Conservation (phyloP, 2,797 vertebrate species). For the Pelochelys cantorii region DNA sequence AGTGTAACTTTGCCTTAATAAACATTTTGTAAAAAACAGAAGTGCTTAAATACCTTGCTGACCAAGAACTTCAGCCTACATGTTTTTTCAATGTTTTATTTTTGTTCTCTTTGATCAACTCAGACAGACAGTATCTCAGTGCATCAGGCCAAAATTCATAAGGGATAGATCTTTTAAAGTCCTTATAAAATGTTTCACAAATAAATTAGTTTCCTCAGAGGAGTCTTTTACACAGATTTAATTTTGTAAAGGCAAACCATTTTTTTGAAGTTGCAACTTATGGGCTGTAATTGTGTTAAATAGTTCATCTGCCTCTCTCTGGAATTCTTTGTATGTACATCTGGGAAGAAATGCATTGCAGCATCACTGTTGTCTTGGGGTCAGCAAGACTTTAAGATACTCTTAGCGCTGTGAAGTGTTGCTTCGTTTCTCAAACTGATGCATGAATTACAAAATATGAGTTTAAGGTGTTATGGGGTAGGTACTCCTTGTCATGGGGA, state of each 20-base stretch:
- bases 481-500: too few relatives aligned
- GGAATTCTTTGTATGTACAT: not conserved
- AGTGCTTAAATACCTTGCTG: not conserved
- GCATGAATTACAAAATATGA: not conserved
- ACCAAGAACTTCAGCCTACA: not conserved
- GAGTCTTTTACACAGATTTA: conserved; percentile 9
- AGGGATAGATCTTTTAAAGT: not conserved
- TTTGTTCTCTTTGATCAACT: conserved; percentile 19
- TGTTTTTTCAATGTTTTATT: not conserved
- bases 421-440: not conserved
- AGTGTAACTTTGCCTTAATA: not conserved
- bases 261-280: conserved; percentile 22
- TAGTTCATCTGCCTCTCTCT: not conserved
- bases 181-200: conserved; percentile 8
- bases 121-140: not conserved
- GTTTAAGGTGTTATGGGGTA: not conserved
- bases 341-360: not conserved
- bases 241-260: conserved; percentile 28
- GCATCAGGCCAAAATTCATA: not conserved
- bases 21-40: not conserved
- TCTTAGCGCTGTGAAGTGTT: not conserved
- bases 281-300: conserved; percentile 10
- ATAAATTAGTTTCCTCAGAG: conserved; percentile 6
- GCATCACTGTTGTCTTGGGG: not conserved
- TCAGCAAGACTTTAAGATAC: conserved; percentile 20